Conservation (phyloP, 2,888 invertebrate genomes). For the Ellobium chinense region DNA sequence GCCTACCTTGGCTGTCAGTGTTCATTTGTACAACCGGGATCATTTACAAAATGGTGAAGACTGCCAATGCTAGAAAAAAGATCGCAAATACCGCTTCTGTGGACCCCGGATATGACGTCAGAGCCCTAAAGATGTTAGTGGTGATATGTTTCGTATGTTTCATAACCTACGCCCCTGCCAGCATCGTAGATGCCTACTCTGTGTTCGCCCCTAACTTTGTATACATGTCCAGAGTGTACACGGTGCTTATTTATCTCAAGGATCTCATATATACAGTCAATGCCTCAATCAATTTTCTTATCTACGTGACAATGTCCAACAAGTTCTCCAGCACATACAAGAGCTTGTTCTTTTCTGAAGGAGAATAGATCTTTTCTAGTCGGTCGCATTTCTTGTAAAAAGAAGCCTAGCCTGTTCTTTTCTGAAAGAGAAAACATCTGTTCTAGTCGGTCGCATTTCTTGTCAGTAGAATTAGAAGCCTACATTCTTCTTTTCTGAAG, state of each 20-base stretch:
- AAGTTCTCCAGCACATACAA: background rate
- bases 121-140: background rate
- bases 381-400: no score
- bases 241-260: background rate
- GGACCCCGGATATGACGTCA: background rate
- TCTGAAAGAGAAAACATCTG: no score
- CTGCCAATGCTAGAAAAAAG: background rate
- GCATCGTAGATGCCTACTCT: background rate
- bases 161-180: background rate
- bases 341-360: background rate
- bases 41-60: background rate
- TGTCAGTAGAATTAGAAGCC: no score
- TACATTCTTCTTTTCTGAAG: no score
- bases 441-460: no score
- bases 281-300: background rate
- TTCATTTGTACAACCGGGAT: background rate
- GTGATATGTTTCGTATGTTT: background rate
- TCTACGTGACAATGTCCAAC: background rate
- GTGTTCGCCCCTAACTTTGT: background rate
- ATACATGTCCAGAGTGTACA: background rate
- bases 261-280: background rate
- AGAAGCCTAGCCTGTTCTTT: no score
- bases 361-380: no score
- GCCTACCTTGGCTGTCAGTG: background rate
- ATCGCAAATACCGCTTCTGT: background rate